A percentile compares a stretch with the other conserved stretches of the same genome.
These are phyloP conservation scores for Cydia amplana DNA, from an alignment of 1,140 invertebrate genomes.

Conservation along the genomic window DNA sequence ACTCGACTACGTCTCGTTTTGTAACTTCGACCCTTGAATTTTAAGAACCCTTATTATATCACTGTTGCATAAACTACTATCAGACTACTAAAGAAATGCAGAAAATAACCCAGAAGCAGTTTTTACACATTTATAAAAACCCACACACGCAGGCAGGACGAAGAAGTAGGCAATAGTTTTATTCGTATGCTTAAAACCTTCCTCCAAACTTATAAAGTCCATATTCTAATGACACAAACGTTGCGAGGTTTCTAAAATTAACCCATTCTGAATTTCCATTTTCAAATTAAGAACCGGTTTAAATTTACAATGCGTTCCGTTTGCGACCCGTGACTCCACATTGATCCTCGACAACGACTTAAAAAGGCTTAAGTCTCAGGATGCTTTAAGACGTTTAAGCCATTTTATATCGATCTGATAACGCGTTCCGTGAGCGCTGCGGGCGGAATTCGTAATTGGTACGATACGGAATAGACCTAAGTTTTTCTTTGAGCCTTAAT, in stretches of 20 bases:
- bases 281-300: slow-evolving; percentile 24
- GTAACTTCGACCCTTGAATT: too few species aligned
- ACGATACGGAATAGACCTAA: neutral
- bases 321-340: neutral
- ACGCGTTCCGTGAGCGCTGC: slow-evolving; percentile 1
- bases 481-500: slow-evolving; percentile 17
- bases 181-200: neutral
- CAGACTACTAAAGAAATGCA: too few species aligned
- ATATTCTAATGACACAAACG: neutral
- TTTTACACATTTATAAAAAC: too few species aligned
- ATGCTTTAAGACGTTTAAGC: neutral
- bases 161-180: too few species aligned
- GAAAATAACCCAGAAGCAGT: too few species aligned
- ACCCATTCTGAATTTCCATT: slow-evolving; percentile 15
- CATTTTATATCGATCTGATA: neutral
- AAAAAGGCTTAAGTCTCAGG: neutral
- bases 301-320: slow-evolving; percentile 29
- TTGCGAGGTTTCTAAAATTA: neutral
- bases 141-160: too few species aligned
- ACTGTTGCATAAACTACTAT: too few species aligned
- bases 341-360: neutral
- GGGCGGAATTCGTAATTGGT: slow-evolving; percentile 21
- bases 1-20: too few species aligned
- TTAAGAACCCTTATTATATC: too few species aligned
- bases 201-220: neutral